Base-by-base conservation (phyloP, 2,113 vertebrate genomes). In the Aegypius monachus region DNA sequence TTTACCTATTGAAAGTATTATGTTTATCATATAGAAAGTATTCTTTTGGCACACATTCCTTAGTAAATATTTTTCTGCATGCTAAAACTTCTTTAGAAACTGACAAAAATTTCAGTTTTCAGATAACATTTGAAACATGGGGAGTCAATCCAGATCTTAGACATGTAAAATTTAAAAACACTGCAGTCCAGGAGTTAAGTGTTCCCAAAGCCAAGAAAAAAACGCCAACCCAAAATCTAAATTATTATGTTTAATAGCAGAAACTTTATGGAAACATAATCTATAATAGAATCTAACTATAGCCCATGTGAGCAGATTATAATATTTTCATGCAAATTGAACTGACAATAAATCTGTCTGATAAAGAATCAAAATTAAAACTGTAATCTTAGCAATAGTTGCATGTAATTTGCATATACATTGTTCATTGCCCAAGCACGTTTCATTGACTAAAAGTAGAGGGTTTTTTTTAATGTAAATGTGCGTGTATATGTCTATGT, bases 341-440 rank as follows among this genome's bases (percentile, higher is more conserved):
- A 97, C 61, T 95, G 95, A 94, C 81, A 97, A 98, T 98, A 98
- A 97, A 97, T 98, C 83, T 97, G 53, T 83, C 53, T 90, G 86
- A 87, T 92, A 90, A 95, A 93, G 53, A 95, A 89, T 62, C 95
- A 96, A 97, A 98, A 98, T 97, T 88, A 97, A 98, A 98, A 98
- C 93, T 94, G 63, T 62, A 95, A 93, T 95, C 68, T 96, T 98
- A 94, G 96, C 71, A 98, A 95, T 71, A 81, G 36, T 90, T 97
- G 47, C 56, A 53, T 77, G 17, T 80, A 86, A 98, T 98, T 97
- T 98, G 83, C 50, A 92, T 96, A 97, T 59, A 38, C 18, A 93
- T 94, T 93, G 97, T 97, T 97, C 88, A 97, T 95, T 98, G 97
- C 87, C 80, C 36, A 80, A 81, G 16, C 21, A 89, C 15, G 43